Base-by-base conservation (phyloP, 1,140 invertebrate species). In the Globodera rostochiensis region DNA sequence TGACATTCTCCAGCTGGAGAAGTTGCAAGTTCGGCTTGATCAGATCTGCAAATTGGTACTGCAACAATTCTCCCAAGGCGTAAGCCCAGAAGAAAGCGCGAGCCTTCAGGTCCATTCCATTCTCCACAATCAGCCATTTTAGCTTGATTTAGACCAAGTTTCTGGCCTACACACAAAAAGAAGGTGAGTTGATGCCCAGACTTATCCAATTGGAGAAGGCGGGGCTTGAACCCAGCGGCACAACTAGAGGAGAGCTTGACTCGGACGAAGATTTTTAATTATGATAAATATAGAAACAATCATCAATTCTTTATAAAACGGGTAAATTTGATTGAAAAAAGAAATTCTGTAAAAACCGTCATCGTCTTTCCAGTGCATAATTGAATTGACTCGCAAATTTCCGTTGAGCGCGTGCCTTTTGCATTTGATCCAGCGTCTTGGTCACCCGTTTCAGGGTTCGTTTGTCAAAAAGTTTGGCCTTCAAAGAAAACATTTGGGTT, bases 401-500 rank as follows among this genome's bases (percentile, higher is more conserved):
- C 50, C 80, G 50, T 64, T 80, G 67, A 13, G 87, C 87, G 60
- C 75, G 77, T 46, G 76, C 66, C 57, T 82, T 84, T 73, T 87
- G 87, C 19, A 86, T 86, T 49, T 84, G 70, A n/a, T 73, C 75
- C 49, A 86, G 53, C 4, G 82, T 85, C 6, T 87, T 84, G 13
- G 85, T 78, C 9, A 86, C 81, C n/a, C 85, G 46, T 74, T 81
- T 83, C 21, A 86, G 36, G 15, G 86, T 64, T 50, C 77, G 53
- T 67, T 88, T 88, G 70, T 87, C 80, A 53, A 86, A 87, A 19
- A 86, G 69, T 77, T 86, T 86, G 47, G 81, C 86, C 81, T 86
- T 66, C 60, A 87, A 84, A 47, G 83, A 73, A 57, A 57, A 66
- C 67, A 67, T 11, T 19, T 75, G 4, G 8, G 19, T 8, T 69